Percentiles rank a stretch among this genome's conserved stretches.
phyloP scores from a whole-genome alignment of 2,888 invertebrate species.

The Lordiphosa fenestrarum region DNA sequence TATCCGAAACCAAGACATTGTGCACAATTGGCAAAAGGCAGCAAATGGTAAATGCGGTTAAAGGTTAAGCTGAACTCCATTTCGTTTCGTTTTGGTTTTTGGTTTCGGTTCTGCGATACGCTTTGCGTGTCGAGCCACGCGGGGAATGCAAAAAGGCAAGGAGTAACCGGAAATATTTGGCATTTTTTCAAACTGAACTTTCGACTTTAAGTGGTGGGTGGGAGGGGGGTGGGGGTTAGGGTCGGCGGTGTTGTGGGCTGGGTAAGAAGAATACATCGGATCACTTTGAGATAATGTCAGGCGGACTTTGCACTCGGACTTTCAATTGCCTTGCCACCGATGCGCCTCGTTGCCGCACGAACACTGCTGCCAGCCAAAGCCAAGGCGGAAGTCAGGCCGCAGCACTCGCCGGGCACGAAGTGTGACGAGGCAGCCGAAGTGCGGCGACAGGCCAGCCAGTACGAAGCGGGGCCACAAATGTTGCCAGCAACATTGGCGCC shows the following conservation, averaged over 20 bases:
- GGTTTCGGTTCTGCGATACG: slow-evolving; percentile 20
- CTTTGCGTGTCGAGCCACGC: slow-evolving; percentile 44
- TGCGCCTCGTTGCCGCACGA: slow-evolving; percentile 54
- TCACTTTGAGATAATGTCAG: slow-evolving; percentile 12
- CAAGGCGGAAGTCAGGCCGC: slow-evolving; percentile 13
- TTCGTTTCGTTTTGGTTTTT: slow-evolving; percentile 28
- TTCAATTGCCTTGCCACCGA: slow-evolving; percentile 29
- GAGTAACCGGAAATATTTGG: slow-evolving; percentile 46
- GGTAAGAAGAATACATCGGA: slow-evolving; percentile 7
- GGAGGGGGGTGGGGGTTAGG: background rate
- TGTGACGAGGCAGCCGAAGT: slow-evolving; percentile 2
- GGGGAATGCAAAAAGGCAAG: slow-evolving; percentile 68
- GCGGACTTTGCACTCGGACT: slow-evolving; percentile 12
- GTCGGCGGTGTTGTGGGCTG: no score
- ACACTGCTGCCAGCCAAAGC: slow-evolving; percentile 42
- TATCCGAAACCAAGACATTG: slow-evolving; percentile 15
- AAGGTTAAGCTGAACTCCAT: slow-evolving; percentile 51
- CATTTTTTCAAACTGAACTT: slow-evolving; percentile 27
- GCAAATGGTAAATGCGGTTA: slow-evolving; percentile 26
- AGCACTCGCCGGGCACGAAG: slow-evolving; percentile 5
- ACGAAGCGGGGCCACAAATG: slow-evolving; percentile 2
- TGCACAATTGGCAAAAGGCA: slow-evolving; percentile 9
- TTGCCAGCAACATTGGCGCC: background rate
- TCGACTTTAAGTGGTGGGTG: slow-evolving; percentile 25
- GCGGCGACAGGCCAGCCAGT: slow-evolving; percentile 5